A percentile compares a stretch with the other conserved stretches of the same genome.
Conservation (phyloP, 2,797 vertebrate genomes). For the Chaetodon trifasciatus region DNA sequence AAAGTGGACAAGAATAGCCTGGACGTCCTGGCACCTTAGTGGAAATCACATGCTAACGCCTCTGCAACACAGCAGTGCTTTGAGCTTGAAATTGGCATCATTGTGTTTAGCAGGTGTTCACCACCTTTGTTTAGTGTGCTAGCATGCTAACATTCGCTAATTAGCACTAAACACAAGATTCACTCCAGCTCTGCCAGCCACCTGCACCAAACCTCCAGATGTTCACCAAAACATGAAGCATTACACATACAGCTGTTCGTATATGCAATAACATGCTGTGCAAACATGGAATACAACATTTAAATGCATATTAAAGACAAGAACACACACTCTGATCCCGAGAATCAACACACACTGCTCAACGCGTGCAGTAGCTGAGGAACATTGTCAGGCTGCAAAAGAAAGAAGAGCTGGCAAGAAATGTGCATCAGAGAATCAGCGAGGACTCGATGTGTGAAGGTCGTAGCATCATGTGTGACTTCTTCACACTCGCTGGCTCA, state of each 20-base stretch:
- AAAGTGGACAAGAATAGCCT: background rate
- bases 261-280: accelerated
- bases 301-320: background rate
- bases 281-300: background rate
- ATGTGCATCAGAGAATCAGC: slow-evolving; percentile 1
- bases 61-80: too few relatives aligned
- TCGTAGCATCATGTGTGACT: slow-evolving; percentile 20
- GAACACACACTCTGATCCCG: background rate
- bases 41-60: background rate
- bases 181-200: background rate
- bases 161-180: background rate
- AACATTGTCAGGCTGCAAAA: background rate
- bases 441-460: slow-evolving; percentile 31
- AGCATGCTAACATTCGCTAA: too few relatives aligned
- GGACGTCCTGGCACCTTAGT: background rate
- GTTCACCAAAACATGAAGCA: background rate
- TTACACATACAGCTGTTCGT: background rate
- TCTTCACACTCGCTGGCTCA: slow-evolving; percentile 29
- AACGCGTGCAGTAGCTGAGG: too few relatives aligned
- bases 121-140: too few relatives aligned
- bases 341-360: too few relatives aligned
- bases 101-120: too few relatives aligned
- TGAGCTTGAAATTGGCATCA: too few relatives aligned
- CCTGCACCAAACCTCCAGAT: background rate
- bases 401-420: background rate